Evolutionary conservation across 2,797 vertebrate species (phyloP).

Genomic region (Cheracebus regulus): DNA sequence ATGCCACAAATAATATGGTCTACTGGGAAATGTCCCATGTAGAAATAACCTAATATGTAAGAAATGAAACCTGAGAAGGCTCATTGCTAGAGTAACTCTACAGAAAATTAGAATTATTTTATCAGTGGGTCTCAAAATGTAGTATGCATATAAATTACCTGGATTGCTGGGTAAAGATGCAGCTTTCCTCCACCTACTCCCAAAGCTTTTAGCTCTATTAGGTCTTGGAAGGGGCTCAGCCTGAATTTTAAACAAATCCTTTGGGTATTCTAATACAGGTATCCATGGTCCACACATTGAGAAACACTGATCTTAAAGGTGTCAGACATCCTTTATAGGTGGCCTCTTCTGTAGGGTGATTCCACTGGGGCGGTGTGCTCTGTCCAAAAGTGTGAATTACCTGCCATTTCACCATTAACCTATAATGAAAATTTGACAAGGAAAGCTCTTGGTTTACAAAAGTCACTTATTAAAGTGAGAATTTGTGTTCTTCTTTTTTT

Average conservation of each 20-base stretch:
- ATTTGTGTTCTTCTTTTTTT: neutral
- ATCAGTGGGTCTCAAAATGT: neutral
- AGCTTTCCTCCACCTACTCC: neutral
- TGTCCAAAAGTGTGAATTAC: neutral
- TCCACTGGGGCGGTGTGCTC: neutral
- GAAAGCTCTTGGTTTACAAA: neutral
- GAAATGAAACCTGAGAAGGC: neutral
- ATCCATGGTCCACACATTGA: neutral
- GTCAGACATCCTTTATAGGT: neutral
- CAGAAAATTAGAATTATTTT: neutral
- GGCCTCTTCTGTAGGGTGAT: neutral
- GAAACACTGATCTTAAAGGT: neutral
- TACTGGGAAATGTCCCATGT: neutral
- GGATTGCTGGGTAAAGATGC: neutral
- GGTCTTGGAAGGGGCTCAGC: neutral
- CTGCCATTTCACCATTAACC: neutral
- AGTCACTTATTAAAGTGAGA: neutral
- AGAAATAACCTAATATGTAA: neutral
- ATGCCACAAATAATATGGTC: neutral
- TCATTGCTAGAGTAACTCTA: neutral
- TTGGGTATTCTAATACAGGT: neutral
- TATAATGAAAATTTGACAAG: neutral
- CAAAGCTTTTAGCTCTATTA: neutral
- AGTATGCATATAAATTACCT: neutral
- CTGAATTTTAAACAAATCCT: neutral